Evolutionary conservation across 1,140 invertebrate genomes (phyloP).

Genomic region (Pachypsylla venusta): DNA sequence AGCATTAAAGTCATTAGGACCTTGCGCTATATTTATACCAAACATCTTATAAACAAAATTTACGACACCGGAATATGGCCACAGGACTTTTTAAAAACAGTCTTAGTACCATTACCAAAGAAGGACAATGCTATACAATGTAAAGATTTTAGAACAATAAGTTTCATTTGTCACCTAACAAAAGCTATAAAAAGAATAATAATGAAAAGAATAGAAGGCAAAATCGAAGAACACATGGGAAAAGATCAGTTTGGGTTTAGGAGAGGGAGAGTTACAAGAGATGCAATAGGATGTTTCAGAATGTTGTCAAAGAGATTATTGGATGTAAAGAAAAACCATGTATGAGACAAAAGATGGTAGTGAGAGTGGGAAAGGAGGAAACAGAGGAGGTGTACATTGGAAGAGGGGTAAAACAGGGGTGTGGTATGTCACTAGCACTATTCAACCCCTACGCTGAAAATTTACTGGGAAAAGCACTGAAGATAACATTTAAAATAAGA

Average conservation of each 20-base stretch:
- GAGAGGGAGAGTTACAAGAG: conserved; percentile 1
- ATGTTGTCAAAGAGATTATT: conserved; percentile 12
- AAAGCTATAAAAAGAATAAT: conserved; percentile 15
- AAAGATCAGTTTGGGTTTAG: conserved; percentile 9
- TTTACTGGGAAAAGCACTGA: conserved; percentile 9
- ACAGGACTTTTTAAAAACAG: conserved; percentile 5
- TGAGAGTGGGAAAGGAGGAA: conserved; percentile 4
- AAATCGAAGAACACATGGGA: conserved; percentile 1
- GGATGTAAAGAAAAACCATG: conserved; percentile 5
- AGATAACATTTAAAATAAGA: conserved; percentile 11
- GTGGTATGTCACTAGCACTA: neutral
- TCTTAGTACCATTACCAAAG: conserved; percentile 14
- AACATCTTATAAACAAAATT: conserved; percentile 11
- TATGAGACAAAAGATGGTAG: conserved; percentile 7
- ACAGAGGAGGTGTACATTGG: conserved; percentile 13
- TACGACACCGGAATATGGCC: conserved; percentile 13
- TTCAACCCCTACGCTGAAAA: conserved; percentile 10
- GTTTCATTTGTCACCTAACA: conserved; percentile 11
- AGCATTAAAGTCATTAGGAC: conserved; percentile 19
- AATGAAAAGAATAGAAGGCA: conserved; percentile 13
- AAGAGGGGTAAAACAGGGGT: conserved; percentile 1
- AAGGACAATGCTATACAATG: conserved; percentile 12
- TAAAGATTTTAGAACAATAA: conserved; percentile 14
- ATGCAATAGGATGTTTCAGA: conserved; percentile 11
- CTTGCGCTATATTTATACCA: conserved; percentile 4